Base-by-base conservation (phyloP, 2,888 invertebrate species). In the Eulithis testata region DNA sequence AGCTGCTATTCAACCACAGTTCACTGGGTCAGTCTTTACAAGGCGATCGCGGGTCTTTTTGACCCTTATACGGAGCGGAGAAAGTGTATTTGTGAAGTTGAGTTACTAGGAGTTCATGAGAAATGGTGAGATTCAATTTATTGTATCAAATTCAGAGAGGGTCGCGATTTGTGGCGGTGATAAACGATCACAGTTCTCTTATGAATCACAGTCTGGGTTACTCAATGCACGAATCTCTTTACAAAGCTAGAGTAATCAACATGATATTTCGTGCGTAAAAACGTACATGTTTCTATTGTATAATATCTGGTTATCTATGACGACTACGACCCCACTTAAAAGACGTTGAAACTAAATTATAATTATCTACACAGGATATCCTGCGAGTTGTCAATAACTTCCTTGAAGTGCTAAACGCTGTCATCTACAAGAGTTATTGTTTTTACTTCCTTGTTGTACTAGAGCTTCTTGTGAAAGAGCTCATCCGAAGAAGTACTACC, bases 11-110 rank as follows among this genome's bases (percentile, higher is more conserved):
- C 80, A 79, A 76, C 79, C 75, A 77, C 69, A 77, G 89, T 86
- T 87, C 88, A 87, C 75, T 83, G 76, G 87, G 87, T 81, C 86
- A 86, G 81, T 81, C 81, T 68, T 77, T 81, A 82, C 84, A 84
- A 83, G 84, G 82, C 78, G 76, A 79, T 81, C 78, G 69, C 73
- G 80, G 82, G 81, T 77, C 83, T 79, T 75, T 78, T 76, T 75
- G 81, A 78, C 81, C 86, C 83, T 75, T 84, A 83, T 79, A 87
- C 76, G 87, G 88, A 68, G 65, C 51, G 72, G 87, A 81, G 89
- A 89, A 89, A 89, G 89, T 87, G 70, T 59, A 73, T 73, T 72
- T 71, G 69, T 66, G 72, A 73, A 76, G 73, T 76, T 75, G 78
- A 81, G 69, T 74, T 82, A 79, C 78, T 78, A 74, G 73, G 74